A percentile compares a stretch with the other conserved stretches of the same genome.
phyloP scores from a whole-genome alignment of 2,113 vertebrate genomes.

The Struthio camelus region DNA sequence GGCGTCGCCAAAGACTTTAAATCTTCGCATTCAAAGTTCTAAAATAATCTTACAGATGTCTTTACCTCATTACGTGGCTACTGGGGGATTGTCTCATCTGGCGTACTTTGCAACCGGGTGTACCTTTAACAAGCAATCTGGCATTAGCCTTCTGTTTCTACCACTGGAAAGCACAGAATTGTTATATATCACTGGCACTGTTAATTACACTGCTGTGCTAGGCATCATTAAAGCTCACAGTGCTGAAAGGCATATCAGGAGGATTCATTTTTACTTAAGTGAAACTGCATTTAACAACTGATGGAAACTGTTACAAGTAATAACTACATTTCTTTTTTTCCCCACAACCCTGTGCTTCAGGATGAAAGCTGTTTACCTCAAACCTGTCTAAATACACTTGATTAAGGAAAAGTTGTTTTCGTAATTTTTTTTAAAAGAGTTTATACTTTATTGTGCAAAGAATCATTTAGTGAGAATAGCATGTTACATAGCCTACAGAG shows the following conservation, averaged over 20 bases:
- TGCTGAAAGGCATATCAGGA: constrained; percentile 59
- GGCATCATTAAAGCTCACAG: constrained; percentile 71
- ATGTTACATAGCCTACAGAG: background rate
- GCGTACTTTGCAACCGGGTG: constrained; percentile 48
- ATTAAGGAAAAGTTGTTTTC: background rate
- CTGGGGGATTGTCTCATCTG: constrained; percentile 75
- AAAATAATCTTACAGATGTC: constrained; percentile 75
- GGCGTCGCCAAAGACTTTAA: constrained; percentile 61
- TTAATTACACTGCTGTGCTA: constrained; percentile 71
- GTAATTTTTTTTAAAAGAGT: background rate
- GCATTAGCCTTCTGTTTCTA: constrained; percentile 74
- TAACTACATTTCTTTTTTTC: background rate
- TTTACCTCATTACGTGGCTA: constrained; percentile 71
- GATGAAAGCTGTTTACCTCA: background rate
- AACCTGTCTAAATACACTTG: background rate
- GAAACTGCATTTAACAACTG: constrained; percentile 43
- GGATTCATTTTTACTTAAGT: constrained; percentile 64
- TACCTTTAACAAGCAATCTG: constrained; percentile 80
- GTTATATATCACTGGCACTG: constrained; percentile 62
- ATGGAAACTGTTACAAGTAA: constrained; percentile 22
- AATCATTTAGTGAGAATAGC: background rate
- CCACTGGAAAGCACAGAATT: constrained; percentile 48
- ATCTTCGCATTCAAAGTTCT: constrained; percentile 51
- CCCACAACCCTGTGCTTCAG: background rate
- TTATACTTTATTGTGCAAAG: background rate